phyloP scores from a whole-genome alignment of 2,113 vertebrate genomes.

The Euleptes europaea region DNA sequence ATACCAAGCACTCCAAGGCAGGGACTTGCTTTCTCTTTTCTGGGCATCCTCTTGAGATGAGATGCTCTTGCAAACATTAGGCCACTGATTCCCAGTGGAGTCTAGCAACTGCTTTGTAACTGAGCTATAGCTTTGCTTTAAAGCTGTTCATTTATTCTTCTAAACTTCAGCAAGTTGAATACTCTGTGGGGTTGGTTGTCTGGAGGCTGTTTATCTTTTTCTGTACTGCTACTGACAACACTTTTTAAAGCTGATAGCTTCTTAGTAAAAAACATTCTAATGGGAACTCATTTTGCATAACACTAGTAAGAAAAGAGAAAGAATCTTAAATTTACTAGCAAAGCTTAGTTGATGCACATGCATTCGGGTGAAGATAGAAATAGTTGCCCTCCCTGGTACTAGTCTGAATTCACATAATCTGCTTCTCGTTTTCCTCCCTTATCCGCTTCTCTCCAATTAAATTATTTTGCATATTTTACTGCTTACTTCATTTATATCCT shows the following conservation, averaged over 20 bases:
- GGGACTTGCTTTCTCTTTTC: not conserved
- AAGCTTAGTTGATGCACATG: not conserved
- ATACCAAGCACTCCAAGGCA: not conserved
- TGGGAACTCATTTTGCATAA: not conserved
- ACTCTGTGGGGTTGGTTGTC: constrained; percentile 53
- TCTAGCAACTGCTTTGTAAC: constrained; percentile 31
- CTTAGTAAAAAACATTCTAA: constrained; percentile 23
- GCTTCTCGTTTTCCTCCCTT: not conserved
- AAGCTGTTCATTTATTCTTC: constrained; percentile 28
- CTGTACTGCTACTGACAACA: constrained; percentile 48
- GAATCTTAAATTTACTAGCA: constrained; percentile 10
- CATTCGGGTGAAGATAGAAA: not conserved
- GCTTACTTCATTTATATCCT: not conserved
- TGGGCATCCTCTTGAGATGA: not conserved
- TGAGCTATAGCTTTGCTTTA: constrained; percentile 11
- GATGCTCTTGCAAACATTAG: constrained; percentile 18
- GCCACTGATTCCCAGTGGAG: constrained; percentile 6
- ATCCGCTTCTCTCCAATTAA: not conserved
- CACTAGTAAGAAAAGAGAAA: not conserved
- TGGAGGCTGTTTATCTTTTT: constrained; percentile 65
- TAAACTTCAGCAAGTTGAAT: constrained; percentile 40
- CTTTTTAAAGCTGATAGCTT: constrained; percentile 54
- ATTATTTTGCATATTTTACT: not conserved
- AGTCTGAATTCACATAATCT: constrained; percentile 1
- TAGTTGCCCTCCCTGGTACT: constrained; percentile 14